Percentiles rank a stretch among this genome's conserved stretches.
These are phyloP conservation scores for Dolomedes plantarius DNA, from an alignment of 2,888 invertebrate genomes.

Conservation along the genomic window DNA sequence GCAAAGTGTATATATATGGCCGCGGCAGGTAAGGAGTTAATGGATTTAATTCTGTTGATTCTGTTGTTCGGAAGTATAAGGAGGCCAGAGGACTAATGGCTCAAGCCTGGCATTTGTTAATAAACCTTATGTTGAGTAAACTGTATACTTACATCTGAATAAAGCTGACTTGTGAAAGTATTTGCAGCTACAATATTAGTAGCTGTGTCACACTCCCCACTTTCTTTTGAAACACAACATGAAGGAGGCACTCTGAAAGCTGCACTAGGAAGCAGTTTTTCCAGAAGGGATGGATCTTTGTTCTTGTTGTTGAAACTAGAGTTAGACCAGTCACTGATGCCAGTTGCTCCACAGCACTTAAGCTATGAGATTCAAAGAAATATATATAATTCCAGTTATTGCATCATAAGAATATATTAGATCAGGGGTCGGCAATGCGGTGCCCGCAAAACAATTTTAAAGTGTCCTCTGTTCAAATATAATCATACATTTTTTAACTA, in stretches of 20 bases:
- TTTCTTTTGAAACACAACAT: constrained; percentile 43
- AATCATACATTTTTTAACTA: too few species aligned
- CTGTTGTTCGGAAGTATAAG: too few species aligned
- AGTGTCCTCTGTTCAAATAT: too few species aligned
- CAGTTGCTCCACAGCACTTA: constrained; percentile 86
- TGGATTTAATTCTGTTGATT: too few species aligned
- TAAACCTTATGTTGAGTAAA: too few species aligned
- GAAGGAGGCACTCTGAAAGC: constrained; percentile 52
- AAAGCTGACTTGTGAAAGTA: constrained; percentile 30
- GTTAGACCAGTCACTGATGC: constrained; percentile 84
- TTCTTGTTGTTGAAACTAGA: constrained; percentile 60
- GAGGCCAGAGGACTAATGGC: too few species aligned
- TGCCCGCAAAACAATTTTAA: too few species aligned
- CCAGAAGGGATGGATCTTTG: constrained; percentile 24
- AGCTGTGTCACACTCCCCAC: constrained; percentile 31
- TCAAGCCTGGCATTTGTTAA: too few species aligned
- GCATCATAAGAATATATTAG: background rate
- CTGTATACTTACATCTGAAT: constrained; percentile 52
- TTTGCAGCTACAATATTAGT: constrained; percentile 34
- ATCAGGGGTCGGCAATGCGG: too few species aligned
- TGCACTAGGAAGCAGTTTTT: background rate
- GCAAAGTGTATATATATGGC: too few species aligned
- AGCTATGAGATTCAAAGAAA: too few species aligned
- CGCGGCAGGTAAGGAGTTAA: too few species aligned
- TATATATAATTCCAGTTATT: background rate